phyloP scores from a whole-genome alignment of 2,113 vertebrate genomes.

The Gavia stellata region DNA sequence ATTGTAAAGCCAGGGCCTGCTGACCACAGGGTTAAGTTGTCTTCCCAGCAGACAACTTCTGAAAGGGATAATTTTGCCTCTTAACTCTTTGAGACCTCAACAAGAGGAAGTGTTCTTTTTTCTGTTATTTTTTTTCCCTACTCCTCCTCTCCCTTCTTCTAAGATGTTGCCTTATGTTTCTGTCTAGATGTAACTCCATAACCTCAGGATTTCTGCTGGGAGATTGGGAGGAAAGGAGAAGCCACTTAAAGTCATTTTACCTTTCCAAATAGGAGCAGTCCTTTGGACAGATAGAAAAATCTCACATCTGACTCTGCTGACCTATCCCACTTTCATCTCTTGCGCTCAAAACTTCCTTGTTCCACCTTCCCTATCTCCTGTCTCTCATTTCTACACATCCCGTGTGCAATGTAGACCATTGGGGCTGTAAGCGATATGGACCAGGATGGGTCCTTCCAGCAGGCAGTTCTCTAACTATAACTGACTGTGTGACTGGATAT shows the following conservation, averaged over 20 bases:
- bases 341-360: not conserved
- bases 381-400: not conserved
- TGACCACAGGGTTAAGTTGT: conserved; percentile 46
- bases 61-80: not conserved
- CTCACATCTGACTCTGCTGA: not conserved
- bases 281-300: not conserved
- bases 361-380: not conserved
- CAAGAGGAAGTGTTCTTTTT: not conserved
- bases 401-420: not conserved
- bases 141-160: not conserved
- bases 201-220: not conserved
- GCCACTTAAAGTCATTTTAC: not conserved
- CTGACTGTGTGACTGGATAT: not conserved
- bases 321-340: not conserved
- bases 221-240: not conserved
- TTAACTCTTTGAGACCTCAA: conserved; percentile 20
- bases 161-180: not conserved
- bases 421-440: not conserved
- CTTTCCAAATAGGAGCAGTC: not conserved
- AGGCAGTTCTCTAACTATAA: not conserved
- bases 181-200: not conserved
- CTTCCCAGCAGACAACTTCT: conserved; percentile 44
- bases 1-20: conserved; percentile 19
- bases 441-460: not conserved
- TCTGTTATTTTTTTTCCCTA: not conserved